These are phyloP conservation scores for Tetheella fluctuosa DNA, from an alignment of 2,888 invertebrate genomes.

Conservation along the genomic window DNA sequence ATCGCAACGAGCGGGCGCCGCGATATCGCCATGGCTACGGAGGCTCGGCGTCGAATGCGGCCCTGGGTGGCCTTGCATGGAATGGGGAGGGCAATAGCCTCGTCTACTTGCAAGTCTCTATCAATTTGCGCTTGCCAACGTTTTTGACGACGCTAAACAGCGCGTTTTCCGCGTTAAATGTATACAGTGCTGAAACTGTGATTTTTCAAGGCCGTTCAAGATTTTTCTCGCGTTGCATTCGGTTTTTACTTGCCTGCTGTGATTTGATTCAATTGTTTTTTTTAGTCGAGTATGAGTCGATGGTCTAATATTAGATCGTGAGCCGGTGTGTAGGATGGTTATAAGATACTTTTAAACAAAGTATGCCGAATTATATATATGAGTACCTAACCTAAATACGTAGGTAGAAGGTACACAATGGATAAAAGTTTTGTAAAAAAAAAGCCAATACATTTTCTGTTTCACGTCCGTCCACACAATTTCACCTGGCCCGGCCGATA, in stretches of 20 bases:
- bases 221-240: constrained; percentile 64
- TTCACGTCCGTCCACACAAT: constrained; percentile 3
- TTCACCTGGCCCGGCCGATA: constrained; percentile 5
- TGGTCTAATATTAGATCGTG: constrained; percentile 23
- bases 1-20: constrained; percentile 74
- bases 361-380: background rate
- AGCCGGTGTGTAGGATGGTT: constrained; percentile 11
- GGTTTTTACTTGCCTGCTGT: constrained; percentile 39
- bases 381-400: background rate
- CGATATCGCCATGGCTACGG: constrained; percentile 76
- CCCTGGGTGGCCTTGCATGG: constrained; percentile 85
- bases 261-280: constrained; percentile 26
- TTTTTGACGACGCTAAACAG: constrained; percentile 56
- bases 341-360: constrained; percentile 5
- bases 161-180: constrained; percentile 65
- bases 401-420: constrained; percentile 2
- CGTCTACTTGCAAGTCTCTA: constrained; percentile 68
- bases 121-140: constrained; percentile 75
- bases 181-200: constrained; percentile 49
- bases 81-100: constrained; percentile 84
- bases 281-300: constrained; percentile 20
- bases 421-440: background rate
- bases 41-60: constrained; percentile 67
- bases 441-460: constrained; percentile 4
- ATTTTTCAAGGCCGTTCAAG: constrained; percentile 66